Evolutionary conservation across 2,113 vertebrate species (phyloP), one percentile per base, ranked within the genome.

Genomic region (Camelus dromedarius): DNA sequence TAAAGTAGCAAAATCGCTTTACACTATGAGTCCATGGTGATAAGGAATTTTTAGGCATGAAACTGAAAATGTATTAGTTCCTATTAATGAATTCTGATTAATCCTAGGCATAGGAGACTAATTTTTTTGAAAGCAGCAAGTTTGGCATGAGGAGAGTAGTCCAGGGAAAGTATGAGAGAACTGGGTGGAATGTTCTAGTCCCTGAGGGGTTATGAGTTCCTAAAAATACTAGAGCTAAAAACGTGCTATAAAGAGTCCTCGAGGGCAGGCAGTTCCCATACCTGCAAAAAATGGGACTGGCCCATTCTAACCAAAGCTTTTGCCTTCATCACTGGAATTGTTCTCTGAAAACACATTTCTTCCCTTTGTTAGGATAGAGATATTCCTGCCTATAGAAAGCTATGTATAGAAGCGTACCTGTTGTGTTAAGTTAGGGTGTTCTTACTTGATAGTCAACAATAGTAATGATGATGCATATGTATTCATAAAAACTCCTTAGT

Each of bases 41-140:
- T 85, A 87, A 76, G n/a, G 26, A 91, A 46, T 42, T 75, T 72
- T 87, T 54, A 81, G 20, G 6, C 52, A 66, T 58, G 58, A 93
- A 89, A 75, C 20, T 95, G 60, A 90, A 91, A 91, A 26, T 80
- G 19, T 35, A 7, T 95, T 96, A 38, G 35, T 80, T 95, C 70
- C 73, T 69, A n/a, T 62, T 72, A 82, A 56, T 89, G 32, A 77
- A 75, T 83, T 88, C 28, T 94, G 38, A 26, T 93, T 38, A 77
- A 87, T 89, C 75, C 35, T 30, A 81, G 22, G 69, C n/a, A 64
- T 1, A 75, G 28, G 42, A 84, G 16, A 77, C 0, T 80, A 94
- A 73, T 69, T 95, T 19, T 79, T 83, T 48, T 79, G 20, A 20
- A 91, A 95, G 69, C 24, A 80, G 35, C 28, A 88, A 80, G 16